These are phyloP conservation scores for Atta texana DNA, from an alignment of 1,140 invertebrate species.

Conservation along the genomic window DNA sequence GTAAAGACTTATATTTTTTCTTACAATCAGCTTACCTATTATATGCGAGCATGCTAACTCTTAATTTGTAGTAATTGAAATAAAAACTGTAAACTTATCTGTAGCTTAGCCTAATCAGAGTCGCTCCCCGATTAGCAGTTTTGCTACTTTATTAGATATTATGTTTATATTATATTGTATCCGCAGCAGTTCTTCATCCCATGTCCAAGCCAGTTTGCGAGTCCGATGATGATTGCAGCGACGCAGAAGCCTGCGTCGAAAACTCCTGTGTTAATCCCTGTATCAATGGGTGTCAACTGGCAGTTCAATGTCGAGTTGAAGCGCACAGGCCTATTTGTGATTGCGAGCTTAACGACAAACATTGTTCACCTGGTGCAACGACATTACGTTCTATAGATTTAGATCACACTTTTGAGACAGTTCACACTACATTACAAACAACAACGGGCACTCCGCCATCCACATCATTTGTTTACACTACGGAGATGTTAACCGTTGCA, in stretches of 20 bases:
- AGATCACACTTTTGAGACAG: constrained; percentile 28
- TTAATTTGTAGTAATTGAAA: constrained; percentile 73
- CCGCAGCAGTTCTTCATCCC: constrained; percentile 85
- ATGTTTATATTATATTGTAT: constrained; percentile 84
- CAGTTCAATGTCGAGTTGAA: constrained; percentile 87
- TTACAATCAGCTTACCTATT: constrained; percentile 72
- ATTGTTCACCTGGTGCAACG: constrained; percentile 54
- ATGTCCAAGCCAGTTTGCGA: constrained; percentile 86
- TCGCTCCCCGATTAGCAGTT: constrained; percentile 69
- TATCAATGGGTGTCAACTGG: constrained; percentile 87
- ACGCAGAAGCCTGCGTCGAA: constrained; percentile 88
- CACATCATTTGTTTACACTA: not conserved
- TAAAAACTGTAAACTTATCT: constrained; percentile 55
- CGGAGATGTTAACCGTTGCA: not conserved
- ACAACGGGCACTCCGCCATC: not conserved
- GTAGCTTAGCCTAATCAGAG: constrained; percentile 71
- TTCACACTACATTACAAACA: constrained; percentile 31
- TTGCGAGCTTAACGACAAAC: constrained; percentile 78
- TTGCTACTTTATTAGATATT: constrained; percentile 50
- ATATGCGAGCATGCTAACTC: constrained; percentile 73
- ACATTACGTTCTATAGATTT: constrained; percentile 15
- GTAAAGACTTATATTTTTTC: constrained; percentile 78
- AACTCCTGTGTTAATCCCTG: constrained; percentile 90
- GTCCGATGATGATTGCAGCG: constrained; percentile 89
- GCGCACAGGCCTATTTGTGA: constrained; percentile 87